phyloP scores from a whole-genome alignment of 2,797 vertebrate species.

The Sebastes oblongus region DNA sequence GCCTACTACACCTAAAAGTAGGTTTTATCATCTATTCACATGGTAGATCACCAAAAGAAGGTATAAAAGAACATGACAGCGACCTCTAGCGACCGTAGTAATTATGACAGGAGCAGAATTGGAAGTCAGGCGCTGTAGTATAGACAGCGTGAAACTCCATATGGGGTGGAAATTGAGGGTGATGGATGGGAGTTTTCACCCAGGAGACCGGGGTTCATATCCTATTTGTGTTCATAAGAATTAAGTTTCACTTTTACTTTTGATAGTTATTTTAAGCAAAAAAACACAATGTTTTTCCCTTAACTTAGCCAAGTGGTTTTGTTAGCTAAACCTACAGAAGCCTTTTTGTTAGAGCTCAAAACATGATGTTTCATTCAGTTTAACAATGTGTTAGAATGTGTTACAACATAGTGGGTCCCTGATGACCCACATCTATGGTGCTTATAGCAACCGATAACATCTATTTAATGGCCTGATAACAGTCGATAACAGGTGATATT shows the following conservation, averaged over 20 bases:
- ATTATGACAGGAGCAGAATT: too few species aligned
- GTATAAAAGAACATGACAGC: neutral
- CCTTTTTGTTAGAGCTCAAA: too few species aligned
- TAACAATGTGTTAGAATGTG: neutral
- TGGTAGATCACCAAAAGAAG: neutral
- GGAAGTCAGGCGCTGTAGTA: too few species aligned
- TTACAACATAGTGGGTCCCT: too few species aligned
- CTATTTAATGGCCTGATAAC: neutral
- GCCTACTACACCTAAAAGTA: neutral
- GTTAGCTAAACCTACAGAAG: too few species aligned
- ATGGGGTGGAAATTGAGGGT: too few species aligned
- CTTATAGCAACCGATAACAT: too few species aligned
- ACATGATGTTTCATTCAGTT: too few species aligned
- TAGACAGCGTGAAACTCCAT: too few species aligned
- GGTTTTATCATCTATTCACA: neutral
- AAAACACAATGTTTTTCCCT: too few species aligned
- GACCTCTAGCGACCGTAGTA: neutral
- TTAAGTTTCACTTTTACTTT: neutral
- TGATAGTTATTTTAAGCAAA: neutral
- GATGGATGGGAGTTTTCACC: too few species aligned
- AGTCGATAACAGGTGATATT: neutral
- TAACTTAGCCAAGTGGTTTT: neutral
- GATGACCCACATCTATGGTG: too few species aligned
- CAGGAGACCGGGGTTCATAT: neutral
- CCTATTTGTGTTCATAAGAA: neutral